Evolutionary conservation across 1,140 invertebrate species (phyloP), one percentile per base, ranked within the genome.

Genomic region (Drosophila nigromelanica): DNA sequence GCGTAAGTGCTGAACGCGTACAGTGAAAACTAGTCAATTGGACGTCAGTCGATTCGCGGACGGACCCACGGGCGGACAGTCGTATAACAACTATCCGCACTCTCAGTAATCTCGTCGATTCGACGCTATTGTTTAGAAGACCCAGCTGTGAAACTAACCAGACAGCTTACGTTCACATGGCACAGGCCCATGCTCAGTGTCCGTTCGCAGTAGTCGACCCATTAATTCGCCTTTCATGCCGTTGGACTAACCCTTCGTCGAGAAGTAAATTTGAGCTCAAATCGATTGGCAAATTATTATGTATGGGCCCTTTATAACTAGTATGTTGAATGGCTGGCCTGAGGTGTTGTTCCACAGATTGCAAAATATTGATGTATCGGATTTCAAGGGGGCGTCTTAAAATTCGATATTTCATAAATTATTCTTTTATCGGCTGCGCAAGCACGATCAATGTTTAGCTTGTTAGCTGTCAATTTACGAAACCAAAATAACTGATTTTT

Each of bases 281-380:
- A 86, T 86, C 81, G 81, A 78, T 81, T 78, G 81, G 82, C 82
- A 86, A 86, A 86, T 86, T 85, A 86, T 78, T 78, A 82, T 86
- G 78, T 76, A 86, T 75, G 67, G 82, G 70, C 71, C 63, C 58
- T 64, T 50, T 47, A 27, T 35, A 52, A 27, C 45, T 48, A 35
- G 50, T 27, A 72, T 75, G 75, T 76, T 76, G 56, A 66, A 69
- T 78, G 61, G 62, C 47, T 75, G 73, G 73, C 81, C 81, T 68
- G 63, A 86, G 82, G 81, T 87, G 82, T 82, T 86, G 82, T 72
- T 54, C 43, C 50, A 59, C 67, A 87, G 80, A 87, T 87, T 87
- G 78, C 78, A 78, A 86, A 86, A 78, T 87, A 86, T 74, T 68
- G 73, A 78, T 75, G 74, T 42, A 52, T 80, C 40, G 51, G 39